Evolutionary conservation across 2,888 invertebrate species (phyloP), one percentile per base, ranked within the genome.

Genomic region (Pammene aurita): DNA sequence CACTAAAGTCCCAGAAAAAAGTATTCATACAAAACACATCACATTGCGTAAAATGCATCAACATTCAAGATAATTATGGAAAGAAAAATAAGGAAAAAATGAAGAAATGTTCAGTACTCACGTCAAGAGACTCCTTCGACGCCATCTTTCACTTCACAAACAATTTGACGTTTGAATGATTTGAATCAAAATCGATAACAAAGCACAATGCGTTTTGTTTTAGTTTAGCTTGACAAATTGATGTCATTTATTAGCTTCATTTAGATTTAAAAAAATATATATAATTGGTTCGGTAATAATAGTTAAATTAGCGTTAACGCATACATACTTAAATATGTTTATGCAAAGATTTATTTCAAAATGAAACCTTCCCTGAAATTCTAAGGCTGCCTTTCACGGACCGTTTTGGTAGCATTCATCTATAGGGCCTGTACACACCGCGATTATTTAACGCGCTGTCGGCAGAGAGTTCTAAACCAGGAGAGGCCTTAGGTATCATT

Each of bases 71-170:
- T 46, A 52, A 54, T 66, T 16, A 70, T 35, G 48, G 38, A 42
- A 67, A 16, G 56, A 58, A 72, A 26, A 72, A 75, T 70, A 64
- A 71, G 66, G 67, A 73, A 70, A 67, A 76, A 71, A 72, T 75
- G 73, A 71, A 80, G 75, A 81, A 80, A 78, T 79, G 73, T 72
- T 74, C 66, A 77, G 80, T 86, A 92, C 92, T 92, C 79, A 92
- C 92, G 83, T 92, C 92, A 72, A 92, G 87, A 79, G 92, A 92
- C 82, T 92, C 92, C 90, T 92, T 92, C 73, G 92, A 92, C 92
- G 92, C 92, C 92, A 92, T 92, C 81, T 90, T 91, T 89, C 90
- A 87, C 87, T 91, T 89, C 90, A 87, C 87, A 90, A 89, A 88
- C 86, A 87, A 83, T 86, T 89, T 89, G 88, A 86, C 85, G 77